Conservation (phyloP, 2,888 invertebrate species). For the Ormia ochracea region DNA sequence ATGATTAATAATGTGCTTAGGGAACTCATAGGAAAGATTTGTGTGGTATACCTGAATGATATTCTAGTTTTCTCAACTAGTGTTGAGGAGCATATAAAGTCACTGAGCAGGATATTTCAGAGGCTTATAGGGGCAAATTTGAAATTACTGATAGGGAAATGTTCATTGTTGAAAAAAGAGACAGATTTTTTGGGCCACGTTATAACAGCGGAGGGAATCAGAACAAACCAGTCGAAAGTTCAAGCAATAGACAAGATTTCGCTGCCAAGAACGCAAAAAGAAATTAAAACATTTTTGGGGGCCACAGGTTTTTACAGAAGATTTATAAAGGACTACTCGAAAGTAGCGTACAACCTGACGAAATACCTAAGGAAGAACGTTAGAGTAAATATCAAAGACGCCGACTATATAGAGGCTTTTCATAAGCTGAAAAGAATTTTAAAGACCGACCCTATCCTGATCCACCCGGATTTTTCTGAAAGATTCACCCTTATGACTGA, state of each 20-base stretch:
- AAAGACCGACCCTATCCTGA: too few species aligned
- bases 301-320: neutral
- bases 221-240: neutral
- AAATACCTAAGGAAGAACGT: neutral
- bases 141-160: neutral
- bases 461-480: conserved; percentile 54
- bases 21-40: conserved; percentile 9
- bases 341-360: neutral
- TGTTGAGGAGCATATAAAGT: neutral
- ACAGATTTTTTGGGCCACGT: conserved; percentile 1
- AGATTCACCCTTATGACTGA: neutral
- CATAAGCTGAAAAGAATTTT: neutral
- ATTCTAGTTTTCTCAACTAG: conserved; percentile 17
- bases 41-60: conserved; percentile 19
- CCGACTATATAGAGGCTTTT: neutral
- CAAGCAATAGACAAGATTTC: neutral
- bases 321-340: neutral
- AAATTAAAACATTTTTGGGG: too few species aligned
- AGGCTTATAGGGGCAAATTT: neutral
- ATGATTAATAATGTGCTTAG: too few species aligned
- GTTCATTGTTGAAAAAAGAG: neutral
- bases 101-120: neutral
- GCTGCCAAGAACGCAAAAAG: neutral
- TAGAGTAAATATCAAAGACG: neutral
- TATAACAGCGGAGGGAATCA: neutral